phyloP scores from a whole-genome alignment of 1,140 invertebrate genomes.

The Centruroides sculpturatus region DNA sequence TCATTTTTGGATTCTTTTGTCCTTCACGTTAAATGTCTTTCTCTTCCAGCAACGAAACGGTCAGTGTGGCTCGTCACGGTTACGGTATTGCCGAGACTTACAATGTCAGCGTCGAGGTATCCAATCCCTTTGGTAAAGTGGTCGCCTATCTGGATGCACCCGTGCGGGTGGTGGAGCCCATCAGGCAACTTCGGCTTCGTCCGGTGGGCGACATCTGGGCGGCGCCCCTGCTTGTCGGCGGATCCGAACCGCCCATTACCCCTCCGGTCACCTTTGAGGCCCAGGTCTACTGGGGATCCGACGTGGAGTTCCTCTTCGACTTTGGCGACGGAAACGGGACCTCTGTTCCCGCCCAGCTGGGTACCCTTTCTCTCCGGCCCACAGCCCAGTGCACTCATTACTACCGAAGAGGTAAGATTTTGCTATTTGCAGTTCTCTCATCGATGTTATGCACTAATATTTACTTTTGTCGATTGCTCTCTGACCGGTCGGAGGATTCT shows the following conservation, averaged over 20 bases:
- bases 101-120: not conserved
- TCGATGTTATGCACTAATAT: too few species aligned
- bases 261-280: constrained; percentile 7
- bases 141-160: constrained; percentile 1
- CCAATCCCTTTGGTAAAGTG: constrained; percentile 1
- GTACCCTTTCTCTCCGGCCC: not conserved
- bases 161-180: constrained; percentile 9
- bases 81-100: constrained; percentile 10
- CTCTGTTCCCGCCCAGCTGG: not conserved
- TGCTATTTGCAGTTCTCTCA: too few species aligned
- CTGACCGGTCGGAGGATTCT: too few species aligned
- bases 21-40: too few species aligned
- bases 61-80: constrained; percentile 5
- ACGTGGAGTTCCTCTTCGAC: constrained; percentile 11
- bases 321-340: constrained; percentile 7
- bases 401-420: not conserved
- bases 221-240: not conserved
- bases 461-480: too few species aligned
- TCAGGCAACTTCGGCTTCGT: constrained; percentile 1
- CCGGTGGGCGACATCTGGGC: not conserved
- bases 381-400: constrained; percentile 3
- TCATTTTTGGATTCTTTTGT: too few species aligned
- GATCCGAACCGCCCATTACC: not conserved
- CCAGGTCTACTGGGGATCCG: constrained; percentile 7
- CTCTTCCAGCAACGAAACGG: not conserved